Evolutionary conservation across 2,888 invertebrate species (phyloP).

Genomic region (Lymantria monacha): DNA sequence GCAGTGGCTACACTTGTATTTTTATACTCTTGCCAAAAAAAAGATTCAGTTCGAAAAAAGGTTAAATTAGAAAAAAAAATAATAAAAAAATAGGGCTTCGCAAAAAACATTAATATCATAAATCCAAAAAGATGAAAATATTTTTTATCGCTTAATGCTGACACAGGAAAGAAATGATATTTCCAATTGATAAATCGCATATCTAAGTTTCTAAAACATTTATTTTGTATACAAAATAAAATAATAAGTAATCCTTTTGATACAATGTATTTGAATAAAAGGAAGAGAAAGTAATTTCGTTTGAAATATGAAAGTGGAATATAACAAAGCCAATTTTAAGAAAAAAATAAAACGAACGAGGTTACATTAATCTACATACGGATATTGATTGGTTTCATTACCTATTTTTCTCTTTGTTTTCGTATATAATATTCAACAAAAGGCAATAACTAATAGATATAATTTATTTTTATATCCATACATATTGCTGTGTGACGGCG

Average conservation of each 20-base stretch:
- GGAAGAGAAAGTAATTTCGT: slow-evolving; percentile 3
- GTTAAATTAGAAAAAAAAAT: too few species aligned
- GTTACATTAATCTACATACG: slow-evolving; percentile 5
- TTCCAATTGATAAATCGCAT: slow-evolving; percentile 6
- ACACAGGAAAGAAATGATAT: slow-evolving; percentile 17
- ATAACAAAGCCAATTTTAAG: slow-evolving; percentile 3
- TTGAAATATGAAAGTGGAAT: slow-evolving; percentile 4
- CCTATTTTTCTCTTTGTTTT: slow-evolving; percentile 3
- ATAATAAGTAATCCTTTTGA: slow-evolving; percentile 6
- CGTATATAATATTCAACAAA: slow-evolving; percentile 7
- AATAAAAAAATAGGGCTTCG: too few species aligned
- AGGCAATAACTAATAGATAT: too few species aligned
- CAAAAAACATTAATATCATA: slow-evolving; percentile 18
- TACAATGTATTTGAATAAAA: neutral
- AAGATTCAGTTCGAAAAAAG: too few species aligned
- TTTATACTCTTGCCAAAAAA: too few species aligned
- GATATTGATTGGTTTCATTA: slow-evolving; percentile 6
- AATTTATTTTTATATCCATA: too few species aligned
- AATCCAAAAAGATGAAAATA: slow-evolving; percentile 12
- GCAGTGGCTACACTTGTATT: too few species aligned
- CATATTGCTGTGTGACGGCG: too few species aligned
- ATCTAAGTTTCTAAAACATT: slow-evolving; percentile 12
- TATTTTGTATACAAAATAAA: slow-evolving; percentile 1
- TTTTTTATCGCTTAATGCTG: neutral
- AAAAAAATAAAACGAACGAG: slow-evolving; percentile 3